A percentile compares a stretch with the other conserved stretches of the same genome.
phyloP scores from a whole-genome alignment of 2,797 vertebrate genomes.

The Gila robusta region DNA sequence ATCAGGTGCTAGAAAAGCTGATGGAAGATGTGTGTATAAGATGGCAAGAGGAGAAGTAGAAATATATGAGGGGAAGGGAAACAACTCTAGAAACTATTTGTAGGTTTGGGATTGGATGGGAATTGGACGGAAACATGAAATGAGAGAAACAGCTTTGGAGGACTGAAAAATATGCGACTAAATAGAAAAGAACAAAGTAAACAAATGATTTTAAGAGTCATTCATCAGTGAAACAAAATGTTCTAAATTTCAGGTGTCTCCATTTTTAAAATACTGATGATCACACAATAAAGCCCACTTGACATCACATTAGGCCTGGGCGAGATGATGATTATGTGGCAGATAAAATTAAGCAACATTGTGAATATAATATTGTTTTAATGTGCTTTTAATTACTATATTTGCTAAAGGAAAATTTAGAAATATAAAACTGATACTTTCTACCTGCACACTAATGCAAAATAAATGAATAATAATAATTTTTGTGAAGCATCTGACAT shows the following conservation, averaged over 20 bases:
- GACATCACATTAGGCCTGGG: not conserved
- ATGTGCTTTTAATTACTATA: not conserved
- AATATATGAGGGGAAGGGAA: constrained; percentile 23
- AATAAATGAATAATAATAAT: not conserved
- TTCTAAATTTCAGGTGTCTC: constrained; percentile 42
- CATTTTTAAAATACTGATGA: not conserved
- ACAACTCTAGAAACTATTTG: constrained; percentile 70
- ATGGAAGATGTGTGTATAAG: constrained; percentile 34
- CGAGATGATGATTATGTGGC: not conserved
- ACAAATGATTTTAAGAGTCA: not conserved
- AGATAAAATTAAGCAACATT: not conserved
- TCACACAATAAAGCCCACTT: not conserved
- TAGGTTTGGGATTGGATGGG: constrained; percentile 24
- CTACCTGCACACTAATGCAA: not conserved
- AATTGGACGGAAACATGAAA: constrained; percentile 53
- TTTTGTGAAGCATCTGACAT: not conserved
- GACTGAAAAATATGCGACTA: constrained; percentile 22
- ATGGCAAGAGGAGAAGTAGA: constrained; percentile 8
- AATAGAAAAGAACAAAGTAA: not conserved
- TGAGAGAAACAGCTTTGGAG: constrained; percentile 30
- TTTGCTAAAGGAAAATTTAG: not conserved
- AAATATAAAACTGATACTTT: not conserved
- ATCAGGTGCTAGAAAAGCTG: constrained; percentile 48
- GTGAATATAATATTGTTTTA: not conserved
- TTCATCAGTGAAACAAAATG: constrained; percentile 6